Evolutionary conservation across 2,113 vertebrate genomes (phyloP).

Genomic region (Colius striatus): DNA sequence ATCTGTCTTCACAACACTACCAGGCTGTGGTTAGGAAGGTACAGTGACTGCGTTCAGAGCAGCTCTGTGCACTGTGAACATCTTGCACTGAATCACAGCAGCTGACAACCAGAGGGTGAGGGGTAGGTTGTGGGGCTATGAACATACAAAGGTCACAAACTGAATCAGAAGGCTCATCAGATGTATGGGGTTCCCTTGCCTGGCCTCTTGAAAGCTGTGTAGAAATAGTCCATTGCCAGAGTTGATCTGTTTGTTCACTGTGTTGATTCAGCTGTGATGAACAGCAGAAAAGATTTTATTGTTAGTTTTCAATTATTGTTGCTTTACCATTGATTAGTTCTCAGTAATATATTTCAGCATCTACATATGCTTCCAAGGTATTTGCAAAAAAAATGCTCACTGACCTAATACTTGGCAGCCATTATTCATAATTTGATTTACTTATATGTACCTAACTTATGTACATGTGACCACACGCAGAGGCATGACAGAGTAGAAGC

Average conservation of each 20-base stretch:
- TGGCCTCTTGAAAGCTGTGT: neutral
- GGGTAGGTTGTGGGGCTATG: neutral
- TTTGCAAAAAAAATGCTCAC: neutral
- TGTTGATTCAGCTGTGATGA: constrained; percentile 58
- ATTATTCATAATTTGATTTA: neutral
- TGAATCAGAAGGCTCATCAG: neutral
- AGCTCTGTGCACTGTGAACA: neutral
- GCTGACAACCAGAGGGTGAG: neutral
- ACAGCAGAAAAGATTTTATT: constrained; percentile 49
- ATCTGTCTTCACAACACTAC: neutral
- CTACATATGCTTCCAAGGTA: neutral
- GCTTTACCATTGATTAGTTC: neutral
- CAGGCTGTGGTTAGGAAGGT: neutral
- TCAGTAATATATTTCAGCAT: constrained; percentile 12
- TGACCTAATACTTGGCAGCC: neutral
- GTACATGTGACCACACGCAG: neutral
- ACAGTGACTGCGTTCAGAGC: neutral
- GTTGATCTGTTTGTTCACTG: neutral
- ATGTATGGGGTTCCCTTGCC: neutral
- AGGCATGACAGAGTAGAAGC: neutral
- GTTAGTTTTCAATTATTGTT: constrained; percentile 31
- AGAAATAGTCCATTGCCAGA: constrained; percentile 42
- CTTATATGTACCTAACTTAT: neutral
- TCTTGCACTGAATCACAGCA: neutral
- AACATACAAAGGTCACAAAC: neutral